Evolutionary conservation across 64 coral and sea anemone genomes (phyloP), one percentile per base, ranked within the genome.

Genomic region (Acropora yongei): DNA sequence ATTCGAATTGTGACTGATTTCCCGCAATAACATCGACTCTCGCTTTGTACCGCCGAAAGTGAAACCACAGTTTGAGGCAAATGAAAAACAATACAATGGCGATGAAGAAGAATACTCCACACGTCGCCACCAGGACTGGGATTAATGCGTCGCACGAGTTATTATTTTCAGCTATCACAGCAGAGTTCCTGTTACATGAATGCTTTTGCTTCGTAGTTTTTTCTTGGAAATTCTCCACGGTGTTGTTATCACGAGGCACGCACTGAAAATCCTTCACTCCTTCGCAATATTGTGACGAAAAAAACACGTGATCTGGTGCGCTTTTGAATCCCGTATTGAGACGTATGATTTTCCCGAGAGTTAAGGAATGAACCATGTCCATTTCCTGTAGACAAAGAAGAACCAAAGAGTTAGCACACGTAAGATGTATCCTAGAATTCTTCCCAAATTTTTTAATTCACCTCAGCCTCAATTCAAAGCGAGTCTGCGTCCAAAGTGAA

Each of bases 221-320:
- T 85, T 47, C 16, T 47, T 47, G 8, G 44, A 44, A 71, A 41
- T 16, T 49, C 12, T 63, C 45, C 1, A 6, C 20, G 6, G 14
- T 9, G n/a, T 17, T 85, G 17, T 41, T n/a, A 46, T 85, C 76
- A 75, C 53, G 75, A 20, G 91, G 80, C 74, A 90, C 50, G 86
- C 92, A 97, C 58, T 94, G 92, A 42, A 88, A 77, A 63, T 94
- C 48, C 44, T 68, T 53, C 57, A 93, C 89, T 41, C 77, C 78
- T 84, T 78, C 89, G 72, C 95, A 97, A 67, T 89, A 88, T 7
- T 78, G 81, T 5, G 77, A 78, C 1, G 95, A 94, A 63, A 88
- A 97, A 68, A 97, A 97, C 6, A 97, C 79, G 65, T 91, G 67
- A 6, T 94, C 89, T 17, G 92, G 95, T 44, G 92, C 84, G 47